Conservation (phyloP, 2,888 invertebrate species). For the Mythimna impura region DNA sequence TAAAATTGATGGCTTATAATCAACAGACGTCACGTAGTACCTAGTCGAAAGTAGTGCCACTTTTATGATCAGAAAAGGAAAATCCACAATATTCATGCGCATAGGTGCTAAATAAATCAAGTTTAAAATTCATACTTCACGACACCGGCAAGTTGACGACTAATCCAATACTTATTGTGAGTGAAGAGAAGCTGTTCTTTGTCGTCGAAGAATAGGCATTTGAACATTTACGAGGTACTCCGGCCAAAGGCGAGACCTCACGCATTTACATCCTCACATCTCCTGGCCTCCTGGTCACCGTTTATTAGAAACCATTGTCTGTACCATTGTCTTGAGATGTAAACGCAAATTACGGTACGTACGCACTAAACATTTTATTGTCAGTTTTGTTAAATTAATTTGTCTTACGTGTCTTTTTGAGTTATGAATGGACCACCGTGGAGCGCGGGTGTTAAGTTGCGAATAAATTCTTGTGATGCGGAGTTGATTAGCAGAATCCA, state of each 20-base stretch:
- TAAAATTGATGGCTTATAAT: background rate
- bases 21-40: background rate
- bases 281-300: conserved; percentile 36
- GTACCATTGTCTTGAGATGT: conserved; percentile 31
- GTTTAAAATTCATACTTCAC: conserved; percentile 6
- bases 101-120: conserved; percentile 17
- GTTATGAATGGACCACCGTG: conserved; percentile 29
- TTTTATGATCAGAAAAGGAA: background rate
- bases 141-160: conserved; percentile 6
- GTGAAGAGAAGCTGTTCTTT: conserved; percentile 34
- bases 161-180: conserved; percentile 35
- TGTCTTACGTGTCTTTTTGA: conserved; percentile 12
- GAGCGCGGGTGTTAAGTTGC: conserved; percentile 4
- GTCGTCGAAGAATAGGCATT: conserved; percentile 52
- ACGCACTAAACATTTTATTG: conserved; percentile 28
- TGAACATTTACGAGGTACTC: conserved; percentile 50
- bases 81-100: background rate
- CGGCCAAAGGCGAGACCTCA: conserved; percentile 46
- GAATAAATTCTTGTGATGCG: conserved; percentile 18
- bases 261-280: conserved; percentile 48
- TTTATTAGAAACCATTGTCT: conserved; percentile 50
- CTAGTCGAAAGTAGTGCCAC: background rate
- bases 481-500: conserved; percentile 5
- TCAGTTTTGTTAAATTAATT: conserved; percentile 37
- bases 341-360: conserved; percentile 30